Conservation (phyloP, 2,113 vertebrate species). For the Puma concolor region DNA sequence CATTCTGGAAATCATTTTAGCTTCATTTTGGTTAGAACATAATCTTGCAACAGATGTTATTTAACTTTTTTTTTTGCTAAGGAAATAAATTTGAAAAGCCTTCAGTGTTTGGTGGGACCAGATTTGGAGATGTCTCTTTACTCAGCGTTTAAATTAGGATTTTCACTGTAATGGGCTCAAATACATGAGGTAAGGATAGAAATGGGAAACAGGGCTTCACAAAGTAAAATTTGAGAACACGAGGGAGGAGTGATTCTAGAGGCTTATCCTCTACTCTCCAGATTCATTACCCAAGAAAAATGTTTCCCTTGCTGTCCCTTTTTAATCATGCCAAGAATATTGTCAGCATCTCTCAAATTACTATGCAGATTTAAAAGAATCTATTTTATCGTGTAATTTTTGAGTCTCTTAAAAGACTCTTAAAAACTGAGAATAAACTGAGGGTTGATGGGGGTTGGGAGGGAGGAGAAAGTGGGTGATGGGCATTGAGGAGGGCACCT, state of each 20-base stretch:
- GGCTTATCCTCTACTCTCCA: rapidly evolving
- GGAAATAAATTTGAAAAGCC: background rate
- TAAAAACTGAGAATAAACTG: no score
- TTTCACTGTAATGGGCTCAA: background rate
- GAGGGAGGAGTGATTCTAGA: background rate
- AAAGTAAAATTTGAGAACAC: background rate
- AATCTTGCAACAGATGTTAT: background rate
- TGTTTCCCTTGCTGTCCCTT: background rate
- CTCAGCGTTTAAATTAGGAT: background rate
- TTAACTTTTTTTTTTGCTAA: background rate
- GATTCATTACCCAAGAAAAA: background rate
- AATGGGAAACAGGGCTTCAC: background rate
- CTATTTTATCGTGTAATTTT: slow-evolving; percentile 64
- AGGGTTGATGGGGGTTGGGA: no score
- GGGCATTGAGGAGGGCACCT: no score
- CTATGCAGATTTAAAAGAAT: slow-evolving; percentile 70
- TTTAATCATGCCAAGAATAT: background rate
- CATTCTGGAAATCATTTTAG: background rate
- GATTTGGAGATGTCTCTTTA: background rate
- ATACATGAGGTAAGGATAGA: background rate
- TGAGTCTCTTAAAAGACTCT: slow-evolving; percentile 54
- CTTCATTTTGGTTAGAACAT: background rate
- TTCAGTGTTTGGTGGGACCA: background rate
- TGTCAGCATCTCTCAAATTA: slow-evolving; percentile 57
- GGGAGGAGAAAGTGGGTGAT: no score